A percentile compares a stretch with the other conserved stretches of the same genome.
Conservation (phyloP, 1,140 invertebrate genomes). For the Chrysoperla carnea region DNA sequence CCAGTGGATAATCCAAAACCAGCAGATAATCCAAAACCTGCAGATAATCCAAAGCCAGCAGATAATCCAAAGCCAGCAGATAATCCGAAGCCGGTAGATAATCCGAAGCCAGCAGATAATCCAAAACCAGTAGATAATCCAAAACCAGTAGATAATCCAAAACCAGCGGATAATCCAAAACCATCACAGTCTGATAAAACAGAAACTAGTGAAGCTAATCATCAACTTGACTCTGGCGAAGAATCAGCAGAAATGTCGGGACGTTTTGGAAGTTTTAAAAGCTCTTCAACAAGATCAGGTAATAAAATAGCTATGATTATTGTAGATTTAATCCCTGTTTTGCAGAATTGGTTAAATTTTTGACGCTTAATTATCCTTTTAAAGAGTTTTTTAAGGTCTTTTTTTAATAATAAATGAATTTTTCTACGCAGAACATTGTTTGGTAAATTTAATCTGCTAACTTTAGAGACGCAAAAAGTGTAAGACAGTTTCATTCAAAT, state of each 20-base stretch:
- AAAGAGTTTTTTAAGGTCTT: no score
- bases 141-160: slow-evolving; percentile 1
- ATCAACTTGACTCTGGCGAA: slow-evolving; percentile 18
- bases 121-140: neutral
- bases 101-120: slow-evolving; percentile 1
- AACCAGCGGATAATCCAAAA: slow-evolving; percentile 2
- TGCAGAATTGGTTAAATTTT: no score
- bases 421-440: no score
- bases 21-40: slow-evolving; percentile 1
- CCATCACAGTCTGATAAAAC: slow-evolving; percentile 6
- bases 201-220: slow-evolving; percentile 1
- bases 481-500: no score
- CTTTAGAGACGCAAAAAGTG: no score
- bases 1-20: neutral
- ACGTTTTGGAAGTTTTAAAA: neutral
- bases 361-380: no score
- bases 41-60: slow-evolving; percentile 1
- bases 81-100: neutral
- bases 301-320: neutral
- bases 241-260: neutral
- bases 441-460: no score
- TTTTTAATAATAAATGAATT: no score
- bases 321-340: no score
- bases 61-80: neutral
- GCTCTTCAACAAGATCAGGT: neutral